Evolutionary conservation across 2,888 invertebrate species (phyloP), one percentile per base, ranked within the genome.

Genomic region (Habroteleia sp.): DNA sequence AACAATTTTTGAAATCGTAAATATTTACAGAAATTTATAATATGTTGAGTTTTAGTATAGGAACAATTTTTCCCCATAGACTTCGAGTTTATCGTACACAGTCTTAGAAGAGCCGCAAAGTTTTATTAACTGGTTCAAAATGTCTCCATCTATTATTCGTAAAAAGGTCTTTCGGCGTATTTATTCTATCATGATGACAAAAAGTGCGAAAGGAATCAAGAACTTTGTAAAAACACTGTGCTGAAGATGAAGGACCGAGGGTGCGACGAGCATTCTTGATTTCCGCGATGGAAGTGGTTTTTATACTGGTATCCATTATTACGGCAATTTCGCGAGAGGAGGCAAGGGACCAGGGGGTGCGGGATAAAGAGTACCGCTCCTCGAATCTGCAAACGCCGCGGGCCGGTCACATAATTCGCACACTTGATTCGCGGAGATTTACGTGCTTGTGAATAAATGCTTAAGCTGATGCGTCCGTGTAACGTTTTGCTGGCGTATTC

Each of bases 221-320:
- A 7, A 7, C 31, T 16, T 16, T 11, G 33, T 31, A 16, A 23
- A 48, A 52, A 35, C 1, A 25, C 20, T 4, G 7, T 25, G 3
- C 13, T 20, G 62, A 17, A 41, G 37, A 42, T 11, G 42, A 35
- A 52, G 35, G 44, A 54, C 41, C 54, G 23, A 65, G 58, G 63
- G 72, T 41, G 44, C 52, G 50, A 58, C 42, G 44, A 63, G 76
- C 80, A 79, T 81, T 81, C 80, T 50, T 79, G 78, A 76, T 80
- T 83, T 81, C 82, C 83, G 79, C 82, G 82, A 81, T 83, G 79
- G 76, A 76, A 79, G 76, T 63, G 75, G 79, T 82, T 81, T 83
- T 82, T 82, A 76, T 25, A 48, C n/a, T 56, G 79, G 72, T 65
- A 79, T 74, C 82, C 79, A 79, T 83, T 81, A 83, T 83, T 83